These are phyloP conservation scores for Oplegnathus fasciatus DNA, from an alignment of 2,113 vertebrate genomes.

Conservation along the genomic window DNA sequence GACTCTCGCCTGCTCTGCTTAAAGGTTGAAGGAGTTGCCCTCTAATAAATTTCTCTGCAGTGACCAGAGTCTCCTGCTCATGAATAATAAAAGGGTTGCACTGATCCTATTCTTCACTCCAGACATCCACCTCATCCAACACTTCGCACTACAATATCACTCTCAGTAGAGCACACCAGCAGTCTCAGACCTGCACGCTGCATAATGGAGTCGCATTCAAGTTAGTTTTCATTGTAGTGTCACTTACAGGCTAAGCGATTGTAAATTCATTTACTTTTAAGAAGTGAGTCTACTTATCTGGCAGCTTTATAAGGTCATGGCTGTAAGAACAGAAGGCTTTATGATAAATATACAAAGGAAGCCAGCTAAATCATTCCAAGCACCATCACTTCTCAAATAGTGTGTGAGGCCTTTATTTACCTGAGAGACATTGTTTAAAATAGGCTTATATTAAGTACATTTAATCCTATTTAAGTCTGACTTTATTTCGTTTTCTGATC, in stretches of 20 bases:
- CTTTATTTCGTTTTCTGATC: neutral
- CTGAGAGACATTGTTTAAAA: neutral
- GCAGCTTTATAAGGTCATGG: slow-evolving; percentile 35
- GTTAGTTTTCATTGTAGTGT: slow-evolving; percentile 52
- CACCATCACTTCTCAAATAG: neutral
- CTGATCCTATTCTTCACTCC: slow-evolving; percentile 68
- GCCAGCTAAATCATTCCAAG: neutral
- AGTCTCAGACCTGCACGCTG: slow-evolving; percentile 1
- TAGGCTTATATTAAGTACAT: neutral
- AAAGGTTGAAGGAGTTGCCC: slow-evolving; percentile 58
- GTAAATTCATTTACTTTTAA: slow-evolving; percentile 60
- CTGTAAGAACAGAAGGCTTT: neutral
- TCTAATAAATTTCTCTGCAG: slow-evolving; percentile 66
- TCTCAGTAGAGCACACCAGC: slow-evolving; percentile 17
- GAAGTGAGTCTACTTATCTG: slow-evolving; percentile 13
- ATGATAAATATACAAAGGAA: slow-evolving; percentile 17
- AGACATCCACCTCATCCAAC: slow-evolving; percentile 62
- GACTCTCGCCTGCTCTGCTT: slow-evolving; percentile 33
- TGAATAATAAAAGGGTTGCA: slow-evolving; percentile 73
- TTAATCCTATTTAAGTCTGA: neutral
- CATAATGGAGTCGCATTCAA: slow-evolving; percentile 30
- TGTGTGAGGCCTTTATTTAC: neutral
- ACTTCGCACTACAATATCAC: slow-evolving; percentile 58
- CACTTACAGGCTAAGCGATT: slow-evolving; percentile 45
- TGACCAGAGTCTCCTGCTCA: slow-evolving; percentile 70